Evolutionary conservation across 2,113 vertebrate genomes (phyloP), one percentile per base, ranked within the genome.

Genomic region (Carassius carassius): DNA sequence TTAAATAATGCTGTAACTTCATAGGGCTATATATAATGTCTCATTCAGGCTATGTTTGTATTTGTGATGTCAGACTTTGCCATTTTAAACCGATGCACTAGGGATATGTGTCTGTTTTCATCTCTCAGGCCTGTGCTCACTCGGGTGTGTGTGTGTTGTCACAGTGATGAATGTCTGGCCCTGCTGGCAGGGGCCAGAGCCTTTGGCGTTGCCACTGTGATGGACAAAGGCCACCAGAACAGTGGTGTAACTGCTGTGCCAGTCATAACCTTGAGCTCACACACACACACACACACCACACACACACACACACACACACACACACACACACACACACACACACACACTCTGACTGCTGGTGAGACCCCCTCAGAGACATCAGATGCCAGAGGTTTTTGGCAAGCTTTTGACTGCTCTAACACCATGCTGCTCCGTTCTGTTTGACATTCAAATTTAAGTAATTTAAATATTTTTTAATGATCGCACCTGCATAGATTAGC

Each of bases 241-340:
- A 47, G 44, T 47, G 44, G 44, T 0, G 44, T 47, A 12, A 47
- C 44, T 3, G 17, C 82, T 86, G 87, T 82, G 78, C 82, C 82
- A 86, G 82, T 88, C 82, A 86, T 84, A 86, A 88, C 87, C 85
- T 84, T 83, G 74, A 83, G 60, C 10, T 70, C 49, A 49, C 29
- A 54, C 19, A 41, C 83, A 77, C 58, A 79, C 21, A 65, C 41
- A 44, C 41, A 10, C 12, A 3, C 29, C 29, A 29, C 29, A 29
- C 29, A 29, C 29, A 2, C 29, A 1, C 29, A 29, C 29, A 29
- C 29, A 29, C 29, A 29, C 29, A 29, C 29, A 29, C 29, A 29
- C 29, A 29, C 29, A 29, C n/a, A n/a, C n/a, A n/a, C n/a, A n/a
- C n/a, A n/a, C n/a, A n/a, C n/a, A n/a, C n/a, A n/a, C n/a, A n/a